Conservation (phyloP, 2,888 invertebrate species). For the Macrosoma leucophasiata region DNA sequence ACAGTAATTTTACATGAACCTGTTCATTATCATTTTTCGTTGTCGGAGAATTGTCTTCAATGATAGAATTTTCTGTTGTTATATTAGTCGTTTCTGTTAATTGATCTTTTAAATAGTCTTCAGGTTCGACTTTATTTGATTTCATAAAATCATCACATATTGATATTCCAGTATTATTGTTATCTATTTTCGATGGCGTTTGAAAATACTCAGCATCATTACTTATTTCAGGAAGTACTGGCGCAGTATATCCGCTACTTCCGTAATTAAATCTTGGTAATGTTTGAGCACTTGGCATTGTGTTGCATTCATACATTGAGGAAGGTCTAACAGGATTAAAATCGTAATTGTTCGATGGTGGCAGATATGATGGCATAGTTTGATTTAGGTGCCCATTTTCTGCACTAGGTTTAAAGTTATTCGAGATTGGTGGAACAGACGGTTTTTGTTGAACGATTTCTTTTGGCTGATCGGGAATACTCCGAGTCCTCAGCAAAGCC, state of each 20-base stretch:
- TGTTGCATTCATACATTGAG: constrained; percentile 41
- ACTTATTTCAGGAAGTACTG: constrained; percentile 43
- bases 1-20: constrained; percentile 66
- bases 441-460: constrained; percentile 34
- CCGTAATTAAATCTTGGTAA: constrained; percentile 35
- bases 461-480: constrained; percentile 45
- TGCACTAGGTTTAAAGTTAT: constrained; percentile 20
- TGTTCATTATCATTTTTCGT: constrained; percentile 46
- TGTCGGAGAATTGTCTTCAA: constrained; percentile 36
- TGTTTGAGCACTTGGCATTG: constrained; percentile 26
- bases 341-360: constrained; percentile 32
- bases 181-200: constrained; percentile 9
- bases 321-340: constrained; percentile 42
- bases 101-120: constrained; percentile 13
- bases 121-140: constrained; percentile 2
- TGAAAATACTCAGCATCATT: constrained; percentile 47
- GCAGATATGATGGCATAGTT: too few relatives aligned
- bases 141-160: constrained; percentile 1
- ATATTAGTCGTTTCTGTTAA: constrained; percentile 16
- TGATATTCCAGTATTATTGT: constrained; percentile 6
- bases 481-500: constrained; percentile 58
- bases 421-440: constrained; percentile 28
- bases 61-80: too few relatives aligned
- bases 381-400: too few relatives aligned
- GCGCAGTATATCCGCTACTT: constrained; percentile 32